Conservation (phyloP, 2,797 vertebrate species). For the Xerus rutilus region DNA sequence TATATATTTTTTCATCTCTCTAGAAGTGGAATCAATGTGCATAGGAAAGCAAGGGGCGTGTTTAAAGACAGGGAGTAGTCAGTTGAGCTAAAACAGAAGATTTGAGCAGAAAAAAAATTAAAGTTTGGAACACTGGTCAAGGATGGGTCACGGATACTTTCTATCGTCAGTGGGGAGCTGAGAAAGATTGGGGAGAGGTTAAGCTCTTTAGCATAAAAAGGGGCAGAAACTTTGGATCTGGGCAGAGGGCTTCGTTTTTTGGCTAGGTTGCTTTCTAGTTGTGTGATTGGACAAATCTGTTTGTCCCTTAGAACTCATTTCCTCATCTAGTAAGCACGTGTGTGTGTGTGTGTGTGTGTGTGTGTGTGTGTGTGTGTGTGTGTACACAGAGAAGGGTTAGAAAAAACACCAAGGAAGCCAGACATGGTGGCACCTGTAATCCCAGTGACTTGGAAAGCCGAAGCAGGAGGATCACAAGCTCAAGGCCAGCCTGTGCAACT, state of each 20-base stretch:
- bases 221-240: constrained; percentile 14
- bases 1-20: too few relatives aligned
- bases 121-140: neutral
- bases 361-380: neutral
- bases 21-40: neutral
- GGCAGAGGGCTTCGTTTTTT: constrained; percentile 6
- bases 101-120: constrained; percentile 43
- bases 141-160: neutral
- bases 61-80: neutral
- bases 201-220: neutral
- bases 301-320: constrained; percentile 40
- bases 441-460: too few relatives aligned
- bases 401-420: neutral
- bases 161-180: neutral
- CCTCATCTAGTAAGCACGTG: neutral
- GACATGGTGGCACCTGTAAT: too few relatives aligned
- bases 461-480: too few relatives aligned
- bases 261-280: neutral
- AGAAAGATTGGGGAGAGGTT: neutral
- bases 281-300: constrained; percentile 21
- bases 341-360: neutral
- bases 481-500: too few relatives aligned
- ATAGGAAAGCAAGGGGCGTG: neutral
- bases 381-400: neutral
- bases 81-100: constrained; percentile 27